Evolutionary conservation across 2,113 vertebrate species (phyloP).

Genomic region (Pseudorasbora parva): DNA sequence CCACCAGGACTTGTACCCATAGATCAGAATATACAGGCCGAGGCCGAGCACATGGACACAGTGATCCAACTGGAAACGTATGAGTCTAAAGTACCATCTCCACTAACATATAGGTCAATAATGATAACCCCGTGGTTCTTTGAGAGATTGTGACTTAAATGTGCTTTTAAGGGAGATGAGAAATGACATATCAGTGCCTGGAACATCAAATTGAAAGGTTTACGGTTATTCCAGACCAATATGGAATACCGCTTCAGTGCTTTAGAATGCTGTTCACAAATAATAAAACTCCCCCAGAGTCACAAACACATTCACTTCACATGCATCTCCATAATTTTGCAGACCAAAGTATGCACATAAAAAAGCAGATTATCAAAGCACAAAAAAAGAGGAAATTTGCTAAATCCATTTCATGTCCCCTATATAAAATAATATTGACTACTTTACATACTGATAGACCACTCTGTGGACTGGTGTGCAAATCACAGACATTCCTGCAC

Average conservation of each 20-base stretch:
- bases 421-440: conserved; percentile 27
- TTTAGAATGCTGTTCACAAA: background rate
- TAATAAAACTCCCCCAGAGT: conserved; percentile 10
- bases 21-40: conserved; percentile 2
- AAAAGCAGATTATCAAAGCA: conserved; percentile 18
- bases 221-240: background rate
- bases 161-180: background rate
- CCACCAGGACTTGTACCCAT: conserved; percentile 14
- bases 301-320: conserved; percentile 1
- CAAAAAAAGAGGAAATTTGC: conserved; percentile 39
- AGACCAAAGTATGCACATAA: background rate
- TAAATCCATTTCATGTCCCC: conserved; percentile 45
- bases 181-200: background rate
- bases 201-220: background rate
- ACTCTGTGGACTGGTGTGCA: conserved; percentile 62
- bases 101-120: background rate
- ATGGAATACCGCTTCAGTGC: background rate
- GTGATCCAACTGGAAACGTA: background rate
- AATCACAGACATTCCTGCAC: conserved; percentile 58
- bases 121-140: background rate
- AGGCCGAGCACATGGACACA: conserved; percentile 32
- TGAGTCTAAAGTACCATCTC: conserved; percentile 7
- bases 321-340: background rate
- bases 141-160: background rate
- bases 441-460: conserved; percentile 29